These are phyloP conservation scores for Perca fluviatilis DNA, from an alignment of 2,113 vertebrate genomes.

Conservation along the genomic window DNA sequence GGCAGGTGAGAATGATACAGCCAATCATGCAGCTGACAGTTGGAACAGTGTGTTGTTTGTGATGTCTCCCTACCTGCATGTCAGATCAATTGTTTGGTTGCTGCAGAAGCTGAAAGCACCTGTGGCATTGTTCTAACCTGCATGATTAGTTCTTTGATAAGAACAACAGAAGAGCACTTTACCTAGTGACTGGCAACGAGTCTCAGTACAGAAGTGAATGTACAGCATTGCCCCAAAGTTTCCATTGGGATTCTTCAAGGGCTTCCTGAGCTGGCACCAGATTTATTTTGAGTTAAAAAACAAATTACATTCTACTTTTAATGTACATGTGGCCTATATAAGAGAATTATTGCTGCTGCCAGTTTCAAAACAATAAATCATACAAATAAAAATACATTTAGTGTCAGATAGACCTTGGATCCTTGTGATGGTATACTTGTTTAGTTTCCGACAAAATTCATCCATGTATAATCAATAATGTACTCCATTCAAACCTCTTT, in stretches of 20 bases:
- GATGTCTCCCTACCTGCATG: constrained; percentile 49
- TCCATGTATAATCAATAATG: background rate
- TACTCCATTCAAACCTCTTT: background rate
- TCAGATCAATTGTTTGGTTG: constrained; percentile 69
- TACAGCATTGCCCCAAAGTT: constrained; percentile 1
- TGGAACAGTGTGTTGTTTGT: constrained; percentile 53
- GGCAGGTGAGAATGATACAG: constrained; percentile 71
- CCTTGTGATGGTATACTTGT: background rate
- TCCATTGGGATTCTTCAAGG: constrained; percentile 19
- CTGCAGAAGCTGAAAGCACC: constrained; percentile 37
- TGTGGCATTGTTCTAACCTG: constrained; percentile 27
- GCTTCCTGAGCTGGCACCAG: constrained; percentile 29
- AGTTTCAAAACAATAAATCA: constrained; percentile 12
- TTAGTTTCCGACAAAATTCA: background rate
- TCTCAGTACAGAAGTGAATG: constrained; percentile 23
- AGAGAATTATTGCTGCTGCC: constrained; percentile 5
- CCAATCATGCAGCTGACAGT: constrained; percentile 70
- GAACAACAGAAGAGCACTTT: constrained; percentile 39
- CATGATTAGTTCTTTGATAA: constrained; percentile 43
- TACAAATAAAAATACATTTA: constrained; percentile 7
- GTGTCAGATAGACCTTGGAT: background rate
- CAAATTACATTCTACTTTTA: constrained; percentile 28
- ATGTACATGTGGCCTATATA: constrained; percentile 9
- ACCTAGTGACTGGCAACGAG: constrained; percentile 15
- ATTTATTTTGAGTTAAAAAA: constrained; percentile 42